These are phyloP conservation scores for Carterocephalus palaemon DNA, from an alignment of 2,888 invertebrate species.

Conservation along the genomic window DNA sequence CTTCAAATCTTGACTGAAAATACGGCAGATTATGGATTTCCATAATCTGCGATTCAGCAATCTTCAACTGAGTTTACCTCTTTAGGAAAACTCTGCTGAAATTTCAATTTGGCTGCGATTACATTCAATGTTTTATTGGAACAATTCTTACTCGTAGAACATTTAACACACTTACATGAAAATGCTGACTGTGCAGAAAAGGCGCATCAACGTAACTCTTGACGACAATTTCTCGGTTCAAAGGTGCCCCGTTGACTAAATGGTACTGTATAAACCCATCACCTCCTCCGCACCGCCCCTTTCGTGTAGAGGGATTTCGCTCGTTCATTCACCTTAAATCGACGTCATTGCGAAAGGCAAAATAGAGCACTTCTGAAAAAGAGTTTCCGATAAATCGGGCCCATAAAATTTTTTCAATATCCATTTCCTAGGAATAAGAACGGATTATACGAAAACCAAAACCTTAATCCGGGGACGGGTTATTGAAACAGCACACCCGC, in stretches of 20 bases:
- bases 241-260: slow-evolving; percentile 70
- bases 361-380: slow-evolving; percentile 71
- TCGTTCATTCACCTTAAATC: slow-evolving; percentile 77
- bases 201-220: slow-evolving; percentile 35
- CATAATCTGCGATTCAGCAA: too few species aligned
- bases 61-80: too few species aligned
- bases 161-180: slow-evolving; percentile 18
- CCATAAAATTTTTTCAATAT: slow-evolving; percentile 73
- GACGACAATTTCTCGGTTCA: slow-evolving; percentile 65
- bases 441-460: slow-evolving; percentile 68
- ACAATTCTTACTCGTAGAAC: too few species aligned
- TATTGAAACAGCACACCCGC: slow-evolving; percentile 48
- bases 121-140: slow-evolving; percentile 20
- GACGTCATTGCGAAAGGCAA: slow-evolving; percentile 71
- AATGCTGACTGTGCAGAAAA: slow-evolving; percentile 22
- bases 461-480: slow-evolving; percentile 66
- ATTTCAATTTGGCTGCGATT: too few species aligned
- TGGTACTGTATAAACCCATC: slow-evolving; percentile 73
- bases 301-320: slow-evolving; percentile 72
- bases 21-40: too few species aligned
- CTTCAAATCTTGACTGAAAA: too few species aligned
- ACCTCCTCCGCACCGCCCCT: slow-evolving; percentile 71
- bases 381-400: slow-evolving; percentile 69
- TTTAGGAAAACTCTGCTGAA: too few species aligned
- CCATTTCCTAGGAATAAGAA: slow-evolving; percentile 72